A percentile compares a stretch with the other conserved stretches of the same genome.
Conservation (phyloP, 2,113 vertebrate genomes). For the Phylloscopus trochiloides region DNA sequence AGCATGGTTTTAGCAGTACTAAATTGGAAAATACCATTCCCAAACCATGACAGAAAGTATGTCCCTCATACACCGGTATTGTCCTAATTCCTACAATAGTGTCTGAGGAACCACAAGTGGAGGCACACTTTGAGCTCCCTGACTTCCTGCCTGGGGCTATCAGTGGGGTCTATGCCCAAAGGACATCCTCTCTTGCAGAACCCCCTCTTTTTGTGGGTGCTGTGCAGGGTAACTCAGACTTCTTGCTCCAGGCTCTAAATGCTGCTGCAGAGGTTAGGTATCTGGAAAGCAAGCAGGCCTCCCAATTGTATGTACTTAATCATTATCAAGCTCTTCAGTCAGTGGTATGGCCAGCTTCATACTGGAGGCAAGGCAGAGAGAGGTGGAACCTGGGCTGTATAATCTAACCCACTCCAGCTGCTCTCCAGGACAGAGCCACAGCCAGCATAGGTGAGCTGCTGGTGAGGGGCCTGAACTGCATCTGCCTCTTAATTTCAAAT, state of each 20-base stretch:
- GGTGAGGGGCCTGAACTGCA: neutral
- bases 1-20: neutral
- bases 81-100: neutral
- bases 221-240: neutral
- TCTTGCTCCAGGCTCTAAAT: neutral
- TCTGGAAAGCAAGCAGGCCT: neutral
- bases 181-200: neutral
- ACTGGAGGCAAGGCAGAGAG: neutral
- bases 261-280: neutral
- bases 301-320: neutral
- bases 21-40: neutral
- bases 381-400: fast-evolving
- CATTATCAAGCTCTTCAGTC: neutral
- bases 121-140: neutral
- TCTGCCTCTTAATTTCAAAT: neutral
- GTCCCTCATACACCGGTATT: neutral
- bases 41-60: neutral
- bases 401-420: neutral
- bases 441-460: neutral
- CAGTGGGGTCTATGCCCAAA: neutral
- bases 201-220: neutral
- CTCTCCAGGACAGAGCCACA: fast-evolving
- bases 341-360: neutral
- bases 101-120: neutral
- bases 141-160: neutral